Conservation (phyloP, 2,113 vertebrate species). For the Patagioenas fasciata region DNA sequence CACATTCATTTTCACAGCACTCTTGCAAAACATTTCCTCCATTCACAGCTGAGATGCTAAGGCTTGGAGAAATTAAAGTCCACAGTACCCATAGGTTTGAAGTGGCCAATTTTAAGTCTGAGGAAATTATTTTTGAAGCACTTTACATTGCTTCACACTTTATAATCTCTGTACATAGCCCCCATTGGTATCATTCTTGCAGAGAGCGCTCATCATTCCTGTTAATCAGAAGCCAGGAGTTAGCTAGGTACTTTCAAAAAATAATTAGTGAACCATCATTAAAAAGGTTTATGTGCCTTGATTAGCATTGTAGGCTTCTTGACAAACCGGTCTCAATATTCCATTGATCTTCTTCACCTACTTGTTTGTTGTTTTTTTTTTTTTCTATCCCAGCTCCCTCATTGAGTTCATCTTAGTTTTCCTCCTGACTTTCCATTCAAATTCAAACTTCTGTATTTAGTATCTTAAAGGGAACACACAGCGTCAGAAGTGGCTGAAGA, state of each 20-base stretch:
- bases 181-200: not conserved
- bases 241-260: not conserved
- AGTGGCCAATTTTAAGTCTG: constrained; percentile 15
- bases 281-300: not conserved
- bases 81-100: not conserved
- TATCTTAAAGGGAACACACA: not conserved
- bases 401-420: not conserved
- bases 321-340: not conserved
- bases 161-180: not conserved
- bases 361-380: not conserved
- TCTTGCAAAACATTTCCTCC: not conserved
- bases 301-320: not conserved
- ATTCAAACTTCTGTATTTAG: not conserved
- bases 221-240: not conserved
- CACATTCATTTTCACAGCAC: constrained; percentile 15
- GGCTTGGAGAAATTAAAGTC: not conserved
- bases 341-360: not conserved
- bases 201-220: not conserved
- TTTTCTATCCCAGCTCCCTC: not conserved
- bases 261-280: not conserved
- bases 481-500: not conserved
- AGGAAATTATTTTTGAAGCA: constrained; percentile 12
- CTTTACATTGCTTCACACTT: not conserved
- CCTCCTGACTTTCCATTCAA: not conserved
- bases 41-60: not conserved